phyloP scores from a whole-genome alignment of 37 sponge, comb jelly and placozoan genomes.

The Spongilla lacustris region DNA sequence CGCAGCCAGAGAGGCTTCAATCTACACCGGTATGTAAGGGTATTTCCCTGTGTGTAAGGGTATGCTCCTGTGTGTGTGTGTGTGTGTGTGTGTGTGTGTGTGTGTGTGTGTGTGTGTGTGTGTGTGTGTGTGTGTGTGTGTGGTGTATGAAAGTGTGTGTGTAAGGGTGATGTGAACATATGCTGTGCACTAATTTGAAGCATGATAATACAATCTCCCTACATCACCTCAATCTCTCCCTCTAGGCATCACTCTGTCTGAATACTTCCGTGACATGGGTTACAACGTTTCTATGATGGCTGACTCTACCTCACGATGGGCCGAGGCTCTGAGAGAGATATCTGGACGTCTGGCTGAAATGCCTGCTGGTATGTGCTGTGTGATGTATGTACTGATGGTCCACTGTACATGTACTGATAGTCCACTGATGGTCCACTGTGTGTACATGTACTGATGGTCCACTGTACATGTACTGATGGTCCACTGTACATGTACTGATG shows the following conservation, averaged over 20 bases:
- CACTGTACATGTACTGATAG: too few relatives aligned
- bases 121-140: too few relatives aligned
- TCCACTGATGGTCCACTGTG: not conserved
- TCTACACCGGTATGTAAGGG: slow-evolving; percentile 96
- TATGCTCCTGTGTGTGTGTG: too few relatives aligned
- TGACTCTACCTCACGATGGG: slow-evolving; percentile 98
- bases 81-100: too few relatives aligned
- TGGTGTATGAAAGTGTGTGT: too few relatives aligned
- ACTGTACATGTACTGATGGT: not conserved
- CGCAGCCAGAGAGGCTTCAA: slow-evolving; percentile 98
- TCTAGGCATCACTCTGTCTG: slow-evolving; percentile 93
- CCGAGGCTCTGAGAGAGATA: slow-evolving; percentile 98
- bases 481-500: not conserved
- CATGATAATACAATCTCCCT: too few relatives aligned
- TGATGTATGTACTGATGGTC: not conserved
- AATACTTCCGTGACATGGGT: slow-evolving; percentile 99
- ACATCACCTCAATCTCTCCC: too few relatives aligned
- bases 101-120: too few relatives aligned
- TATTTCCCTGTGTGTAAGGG: too few relatives aligned
- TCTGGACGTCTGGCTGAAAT: slow-evolving; percentile 99
- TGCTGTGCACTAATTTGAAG: not conserved
- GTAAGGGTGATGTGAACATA: too few relatives aligned
- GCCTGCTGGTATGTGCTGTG: slow-evolving; percentile 84
- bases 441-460: too few relatives aligned
- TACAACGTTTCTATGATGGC: slow-evolving; percentile 99